A percentile compares a stretch with the other conserved stretches of the same genome.
Conservation (phyloP, 92 coral and sea anemone genomes). For the Anthopleura xanthogrammica region DNA sequence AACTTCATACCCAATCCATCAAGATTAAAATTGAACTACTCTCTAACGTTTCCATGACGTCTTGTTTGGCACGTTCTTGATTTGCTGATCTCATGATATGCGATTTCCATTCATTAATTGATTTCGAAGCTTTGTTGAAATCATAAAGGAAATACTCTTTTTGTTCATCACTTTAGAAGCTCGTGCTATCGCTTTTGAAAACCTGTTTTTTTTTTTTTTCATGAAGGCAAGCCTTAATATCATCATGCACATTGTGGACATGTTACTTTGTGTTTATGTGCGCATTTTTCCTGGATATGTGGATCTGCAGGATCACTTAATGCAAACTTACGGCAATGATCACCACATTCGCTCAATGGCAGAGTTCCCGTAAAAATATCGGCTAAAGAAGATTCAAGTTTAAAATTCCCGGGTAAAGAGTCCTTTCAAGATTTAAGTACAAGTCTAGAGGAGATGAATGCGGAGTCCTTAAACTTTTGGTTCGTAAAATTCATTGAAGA, state of each 20-base stretch:
- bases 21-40: not conserved
- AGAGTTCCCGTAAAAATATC: too few species aligned
- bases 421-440: too few species aligned
- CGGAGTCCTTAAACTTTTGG: too few species aligned
- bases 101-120: not conserved
- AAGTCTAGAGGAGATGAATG: too few species aligned
- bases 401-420: too few species aligned
- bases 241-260: not conserved
- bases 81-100: slow-evolving; percentile 2
- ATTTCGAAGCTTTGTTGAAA: not conserved
- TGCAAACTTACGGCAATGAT: slow-evolving; percentile 41
- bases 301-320: slow-evolving; percentile 39
- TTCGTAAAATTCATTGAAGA: too few species aligned
- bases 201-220: not conserved
- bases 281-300: slow-evolving; percentile 23
- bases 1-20: not conserved
- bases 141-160: not conserved
- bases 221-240: not conserved
- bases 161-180: not conserved
- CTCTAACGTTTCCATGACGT: not conserved
- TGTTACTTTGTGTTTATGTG: not conserved
- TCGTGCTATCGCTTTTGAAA: not conserved
- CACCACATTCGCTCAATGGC: slow-evolving; percentile 37
- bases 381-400: too few species aligned
- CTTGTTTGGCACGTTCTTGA: not conserved